Base-by-base conservation (phyloP, 2,888 invertebrate genomes). In the Spisula solida region DNA sequence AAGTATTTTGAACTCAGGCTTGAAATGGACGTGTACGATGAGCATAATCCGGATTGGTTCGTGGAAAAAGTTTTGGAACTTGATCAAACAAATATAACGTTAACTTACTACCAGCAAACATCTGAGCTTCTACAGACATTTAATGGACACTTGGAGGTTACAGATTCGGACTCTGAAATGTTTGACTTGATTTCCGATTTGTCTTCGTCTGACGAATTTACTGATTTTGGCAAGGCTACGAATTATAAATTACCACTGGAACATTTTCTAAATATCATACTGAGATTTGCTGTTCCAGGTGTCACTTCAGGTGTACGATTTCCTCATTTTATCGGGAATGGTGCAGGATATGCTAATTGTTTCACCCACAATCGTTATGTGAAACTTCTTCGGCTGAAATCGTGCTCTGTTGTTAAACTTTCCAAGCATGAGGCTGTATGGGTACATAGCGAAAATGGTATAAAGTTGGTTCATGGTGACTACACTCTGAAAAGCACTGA, bases 1-100 rank as follows among this genome's bases (percentile, higher is more conserved):
- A n/a, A n/a, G n/a, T n/a, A n/a, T 29, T 84, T 66, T 75, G 31
- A 48, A n/a, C 4, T 84, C 4, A 75, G 84, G 12, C 4, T 84
- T n/a, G 14, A 84, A 29, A 25, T 78, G 25, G 20, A 5, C 8
- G 48, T 78, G n/a, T 29, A 18, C 5, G 0, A 10, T 4, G 8
- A 10, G 31, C 78, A 78, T n/a, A 55, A 84, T 34, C 51, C 78
- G 12, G 34, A 84, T 34, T 16, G 16, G 10, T n/a, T 70, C 8
- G 41, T 75, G 0, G 75, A 29, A n/a, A 16, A 12, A 16, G 18
- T 84, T 56, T 78, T 84, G 16, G 31, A 6, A 29, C 31, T 25
- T 25, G 31, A 75, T 75, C 75, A 75, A 31, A 12, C 16, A 75
- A 31, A 75, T 25, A 75, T 25, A 18, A 4, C 31, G 2, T 25